These are phyloP conservation scores for Macropodus opercularis DNA, from an alignment of 2,797 vertebrate genomes.

Conservation along the genomic window DNA sequence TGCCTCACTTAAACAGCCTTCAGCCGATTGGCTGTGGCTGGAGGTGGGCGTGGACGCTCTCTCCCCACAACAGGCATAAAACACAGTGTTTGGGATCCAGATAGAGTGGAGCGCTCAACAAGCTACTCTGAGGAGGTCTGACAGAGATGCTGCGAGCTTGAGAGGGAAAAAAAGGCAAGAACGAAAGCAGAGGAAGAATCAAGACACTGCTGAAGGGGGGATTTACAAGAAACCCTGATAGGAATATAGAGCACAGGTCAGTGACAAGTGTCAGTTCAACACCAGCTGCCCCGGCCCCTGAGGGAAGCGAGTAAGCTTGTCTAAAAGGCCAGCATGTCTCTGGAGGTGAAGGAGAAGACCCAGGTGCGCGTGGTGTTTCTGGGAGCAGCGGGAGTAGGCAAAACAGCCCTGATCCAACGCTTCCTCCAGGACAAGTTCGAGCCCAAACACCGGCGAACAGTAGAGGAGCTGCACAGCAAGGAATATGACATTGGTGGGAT, in stretches of 20 bases:
- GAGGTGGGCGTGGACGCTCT: constrained; percentile 40
- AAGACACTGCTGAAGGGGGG: constrained; percentile 1
- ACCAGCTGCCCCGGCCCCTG: constrained; percentile 6
- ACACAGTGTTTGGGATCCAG: constrained; percentile 44
- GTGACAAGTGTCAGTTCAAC: constrained; percentile 6
- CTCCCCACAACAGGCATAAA: constrained; percentile 79
- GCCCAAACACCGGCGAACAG: constrained; percentile 87
- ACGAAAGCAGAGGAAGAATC: constrained; percentile 7
- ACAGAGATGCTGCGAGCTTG: neutral
- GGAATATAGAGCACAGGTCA: constrained; percentile 6
- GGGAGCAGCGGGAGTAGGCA: constrained; percentile 91
- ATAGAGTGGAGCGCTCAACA: constrained; percentile 47
- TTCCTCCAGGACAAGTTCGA: constrained; percentile 92
- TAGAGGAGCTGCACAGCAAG: constrained; percentile 90
- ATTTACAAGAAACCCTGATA: constrained; percentile 6
- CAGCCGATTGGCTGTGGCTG: constrained; percentile 70
- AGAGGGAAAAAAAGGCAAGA: neutral
- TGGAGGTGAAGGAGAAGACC: constrained; percentile 89
- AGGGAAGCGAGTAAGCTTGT: constrained; percentile 5
- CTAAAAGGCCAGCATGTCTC: constrained; percentile 80
- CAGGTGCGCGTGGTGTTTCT: constrained; percentile 90
- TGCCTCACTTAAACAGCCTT: constrained; percentile 47
- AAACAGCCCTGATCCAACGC: constrained; percentile 89
- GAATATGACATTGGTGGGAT: constrained; percentile 88
- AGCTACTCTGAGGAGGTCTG: constrained; percentile 17